A percentile compares a stretch with the other conserved stretches of the same genome.
These are phyloP conservation scores for Cecropterus lyciades DNA, from an alignment of 1,140 invertebrate genomes.

Conservation along the genomic window DNA sequence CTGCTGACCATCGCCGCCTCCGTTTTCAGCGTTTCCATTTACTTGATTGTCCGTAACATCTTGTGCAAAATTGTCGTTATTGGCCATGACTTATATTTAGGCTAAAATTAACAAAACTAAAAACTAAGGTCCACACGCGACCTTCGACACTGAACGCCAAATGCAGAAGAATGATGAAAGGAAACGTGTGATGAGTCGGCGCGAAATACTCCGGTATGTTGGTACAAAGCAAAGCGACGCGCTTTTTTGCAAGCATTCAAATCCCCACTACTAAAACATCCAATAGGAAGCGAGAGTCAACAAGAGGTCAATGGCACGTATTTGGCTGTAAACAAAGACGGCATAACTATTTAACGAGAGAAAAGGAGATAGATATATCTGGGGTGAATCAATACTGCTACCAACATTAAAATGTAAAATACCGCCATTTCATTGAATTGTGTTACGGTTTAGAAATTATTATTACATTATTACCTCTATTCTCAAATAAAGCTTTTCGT, in stretches of 20 bases:
- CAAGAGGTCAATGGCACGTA: conserved; percentile 70
- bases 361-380: conserved; percentile 48
- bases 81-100: conserved; percentile 77
- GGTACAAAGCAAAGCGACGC: conserved; percentile 61
- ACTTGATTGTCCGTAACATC: conserved; percentile 86
- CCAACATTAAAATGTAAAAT: conserved; percentile 58
- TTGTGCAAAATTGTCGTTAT: conserved; percentile 88
- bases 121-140: conserved; percentile 76
- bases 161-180: conserved; percentile 79
- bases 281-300: conserved; percentile 54
- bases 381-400: conserved; percentile 61
- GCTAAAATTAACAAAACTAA: conserved; percentile 79
- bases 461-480: too few relatives aligned
- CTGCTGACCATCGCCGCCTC: conserved; percentile 85
- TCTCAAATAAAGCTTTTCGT: too few relatives aligned
- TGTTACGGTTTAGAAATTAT: conserved; percentile 4
- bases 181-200: conserved; percentile 74
- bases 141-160: conserved; percentile 81
- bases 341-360: conserved; percentile 20
- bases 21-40: conserved; percentile 85
- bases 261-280: conserved; percentile 54
- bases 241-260: conserved; percentile 59
- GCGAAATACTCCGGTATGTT: conserved; percentile 70
- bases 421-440: conserved; percentile 40
- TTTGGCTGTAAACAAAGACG: conserved; percentile 50